phyloP scores from a whole-genome alignment of 1,140 invertebrate species.

The Oncopodura yosiiana region DNA sequence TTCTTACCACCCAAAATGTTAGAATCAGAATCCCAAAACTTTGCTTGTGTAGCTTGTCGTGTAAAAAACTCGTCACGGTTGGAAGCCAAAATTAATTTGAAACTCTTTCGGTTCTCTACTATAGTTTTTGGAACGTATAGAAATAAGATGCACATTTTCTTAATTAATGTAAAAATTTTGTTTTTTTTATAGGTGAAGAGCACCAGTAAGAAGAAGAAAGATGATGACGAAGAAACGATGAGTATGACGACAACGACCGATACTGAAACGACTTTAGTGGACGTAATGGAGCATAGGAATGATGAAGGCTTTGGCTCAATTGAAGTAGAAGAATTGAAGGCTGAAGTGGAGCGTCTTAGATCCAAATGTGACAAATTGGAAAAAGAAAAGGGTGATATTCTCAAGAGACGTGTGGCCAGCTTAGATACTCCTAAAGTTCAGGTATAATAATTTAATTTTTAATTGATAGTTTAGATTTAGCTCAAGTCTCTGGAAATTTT shows the following conservation, averaged over 20 bases:
- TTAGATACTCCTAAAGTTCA: slow-evolving; percentile 47
- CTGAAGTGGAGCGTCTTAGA: slow-evolving; percentile 49
- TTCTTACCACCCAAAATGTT: slow-evolving; percentile 54
- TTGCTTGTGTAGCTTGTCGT: slow-evolving; percentile 52
- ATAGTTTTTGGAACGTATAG: slow-evolving; percentile 21
- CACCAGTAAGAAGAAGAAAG: slow-evolving; percentile 35
- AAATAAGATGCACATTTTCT: slow-evolving; percentile 29
- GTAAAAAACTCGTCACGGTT: slow-evolving; percentile 69
- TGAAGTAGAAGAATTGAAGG: slow-evolving; percentile 48
- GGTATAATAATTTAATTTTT: slow-evolving; percentile 33
- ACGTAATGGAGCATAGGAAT: slow-evolving; percentile 40
- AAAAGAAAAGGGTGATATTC: slow-evolving; percentile 75
- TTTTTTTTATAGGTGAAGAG: slow-evolving; percentile 37
- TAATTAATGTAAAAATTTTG: slow-evolving; percentile 26
- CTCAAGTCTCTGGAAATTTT: too few relatives aligned
- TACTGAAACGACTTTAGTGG: slow-evolving; percentile 47
- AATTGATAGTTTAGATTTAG: too few relatives aligned
- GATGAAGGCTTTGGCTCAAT: slow-evolving; percentile 47
- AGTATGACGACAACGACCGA: slow-evolving; percentile 46
- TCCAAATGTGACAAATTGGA: slow-evolving; percentile 62
- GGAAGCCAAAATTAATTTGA: slow-evolving; percentile 55
- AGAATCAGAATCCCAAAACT: slow-evolving; percentile 51
- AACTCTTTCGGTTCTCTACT: slow-evolving; percentile 1
- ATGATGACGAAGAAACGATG: slow-evolving; percentile 43
- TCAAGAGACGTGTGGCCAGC: slow-evolving; percentile 60